Evolutionary conservation across 30 jellyfish, hydroid and myxozoan species (phyloP).

Genomic region (Aurelia aurita): DNA sequence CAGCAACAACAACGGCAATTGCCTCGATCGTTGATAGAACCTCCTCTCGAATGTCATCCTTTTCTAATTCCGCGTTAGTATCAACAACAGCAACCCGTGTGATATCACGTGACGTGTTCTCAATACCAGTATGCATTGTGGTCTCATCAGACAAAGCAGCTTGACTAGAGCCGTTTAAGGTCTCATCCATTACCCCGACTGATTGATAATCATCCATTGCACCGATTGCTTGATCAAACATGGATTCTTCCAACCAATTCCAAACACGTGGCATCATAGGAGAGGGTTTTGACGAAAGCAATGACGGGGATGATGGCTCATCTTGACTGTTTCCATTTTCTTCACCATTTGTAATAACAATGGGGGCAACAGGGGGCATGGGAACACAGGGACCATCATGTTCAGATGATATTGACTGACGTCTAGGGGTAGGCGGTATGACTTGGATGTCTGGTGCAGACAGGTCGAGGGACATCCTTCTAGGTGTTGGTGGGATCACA

Average conservation of each 20-base stretch:
- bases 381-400: not conserved
- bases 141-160: not conserved
- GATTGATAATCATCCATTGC: slow-evolving; percentile 3
- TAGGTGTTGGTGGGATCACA: slow-evolving; percentile 68
- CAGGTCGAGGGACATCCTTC: slow-evolving; percentile 61
- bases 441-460: slow-evolving; percentile 18
- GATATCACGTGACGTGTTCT: not conserved
- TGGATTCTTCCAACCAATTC: slow-evolving; percentile 65
- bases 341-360: not conserved
- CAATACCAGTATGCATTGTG: not conserved
- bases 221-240: slow-evolving; percentile 13
- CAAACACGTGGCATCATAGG: slow-evolving; percentile 71
- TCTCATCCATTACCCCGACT: not conserved
- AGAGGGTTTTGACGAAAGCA: slow-evolving; percentile 41
- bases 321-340: slow-evolving; percentile 5
- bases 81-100: not conserved
- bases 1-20: not conserved
- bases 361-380: not conserved
- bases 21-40: not conserved
- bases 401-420: slow-evolving; percentile 49
- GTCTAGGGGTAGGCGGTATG: slow-evolving; percentile 62
- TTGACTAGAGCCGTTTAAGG: not conserved
- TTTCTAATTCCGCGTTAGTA: not conserved
- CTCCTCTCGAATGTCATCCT: not conserved
- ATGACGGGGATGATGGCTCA: slow-evolving; percentile 40